phyloP scores from a whole-genome alignment of 2,113 vertebrate genomes.

The Osmerus eperlanus region DNA sequence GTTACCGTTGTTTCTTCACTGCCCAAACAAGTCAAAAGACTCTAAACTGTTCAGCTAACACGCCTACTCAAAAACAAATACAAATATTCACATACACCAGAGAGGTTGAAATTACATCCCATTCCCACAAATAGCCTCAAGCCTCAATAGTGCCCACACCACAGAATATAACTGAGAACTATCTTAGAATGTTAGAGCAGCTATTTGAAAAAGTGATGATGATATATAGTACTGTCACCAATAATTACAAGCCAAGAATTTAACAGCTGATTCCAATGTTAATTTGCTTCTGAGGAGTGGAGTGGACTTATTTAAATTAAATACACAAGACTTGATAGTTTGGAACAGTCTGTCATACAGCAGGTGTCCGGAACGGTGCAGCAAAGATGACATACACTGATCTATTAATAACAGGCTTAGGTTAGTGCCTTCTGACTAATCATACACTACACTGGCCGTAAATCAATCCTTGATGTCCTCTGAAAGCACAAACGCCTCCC shows the following conservation, averaged over 20 bases:
- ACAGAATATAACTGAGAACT: slow-evolving; percentile 1
- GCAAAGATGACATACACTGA: neutral
- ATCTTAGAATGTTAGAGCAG: neutral
- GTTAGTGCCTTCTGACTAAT: slow-evolving; percentile 67
- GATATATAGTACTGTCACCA: no score
- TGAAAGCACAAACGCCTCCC: neutral
- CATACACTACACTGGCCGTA: slow-evolving; percentile 25
- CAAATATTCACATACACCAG: neutral
- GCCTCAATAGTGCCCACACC: slow-evolving; percentile 12
- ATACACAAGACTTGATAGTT: neutral
- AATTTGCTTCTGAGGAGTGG: no score
- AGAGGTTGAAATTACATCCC: slow-evolving; percentile 64
- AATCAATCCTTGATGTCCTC: slow-evolving; percentile 3
- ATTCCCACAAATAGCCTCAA: slow-evolving; percentile 54
- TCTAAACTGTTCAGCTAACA: neutral
- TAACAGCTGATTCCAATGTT: no score
- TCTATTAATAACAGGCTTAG: slow-evolving; percentile 74
- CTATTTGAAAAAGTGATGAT: no score
- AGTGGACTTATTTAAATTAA: no score
- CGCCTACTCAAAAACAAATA: neutral
- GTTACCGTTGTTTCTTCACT: slow-evolving; percentile 14
- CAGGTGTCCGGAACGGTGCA: neutral
- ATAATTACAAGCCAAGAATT: no score
- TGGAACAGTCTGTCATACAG: slow-evolving; percentile 15
- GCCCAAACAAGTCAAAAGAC: slow-evolving; percentile 42